phyloP scores from a whole-genome alignment of 2,888 invertebrate genomes.

The Drosophila paramelanica region DNA sequence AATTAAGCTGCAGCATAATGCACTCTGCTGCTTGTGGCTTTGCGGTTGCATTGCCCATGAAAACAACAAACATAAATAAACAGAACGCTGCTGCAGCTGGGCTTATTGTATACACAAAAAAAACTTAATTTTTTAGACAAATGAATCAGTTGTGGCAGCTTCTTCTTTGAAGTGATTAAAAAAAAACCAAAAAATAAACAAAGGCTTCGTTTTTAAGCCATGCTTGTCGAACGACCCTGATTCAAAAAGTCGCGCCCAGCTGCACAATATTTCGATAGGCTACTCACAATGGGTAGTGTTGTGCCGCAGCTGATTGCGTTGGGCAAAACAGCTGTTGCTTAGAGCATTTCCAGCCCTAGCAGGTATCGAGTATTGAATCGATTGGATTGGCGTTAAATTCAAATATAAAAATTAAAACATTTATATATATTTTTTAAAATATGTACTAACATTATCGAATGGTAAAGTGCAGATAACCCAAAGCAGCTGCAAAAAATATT shows the following conservation, averaged over 20 bases:
- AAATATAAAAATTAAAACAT: not conserved
- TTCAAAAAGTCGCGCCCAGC: constrained; percentile 17
- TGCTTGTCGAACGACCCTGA: not conserved
- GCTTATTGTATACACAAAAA: constrained; percentile 1
- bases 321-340: constrained; percentile 1
- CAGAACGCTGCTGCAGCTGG: constrained; percentile 44
- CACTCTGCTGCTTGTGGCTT: constrained; percentile 59
- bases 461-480: no score
- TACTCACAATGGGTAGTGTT: not conserved
- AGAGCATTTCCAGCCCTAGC: constrained; percentile 21
- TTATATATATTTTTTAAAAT: no score
- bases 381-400: not conserved
- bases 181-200: not conserved
- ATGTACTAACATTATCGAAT: no score
- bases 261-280: not conserved
- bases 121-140: constrained; percentile 6
- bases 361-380: not conserved
- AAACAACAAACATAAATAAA: constrained; percentile 32
- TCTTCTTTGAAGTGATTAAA: not conserved
- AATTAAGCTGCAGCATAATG: constrained; percentile 61
- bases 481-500: no score
- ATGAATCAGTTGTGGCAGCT: constrained; percentile 18
- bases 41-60: constrained; percentile 54
- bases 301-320: not conserved
- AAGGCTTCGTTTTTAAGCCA: not conserved